Evolutionary conservation across 2,888 invertebrate genomes (phyloP).

Genomic region (Troglohyphantes excavatus): DNA sequence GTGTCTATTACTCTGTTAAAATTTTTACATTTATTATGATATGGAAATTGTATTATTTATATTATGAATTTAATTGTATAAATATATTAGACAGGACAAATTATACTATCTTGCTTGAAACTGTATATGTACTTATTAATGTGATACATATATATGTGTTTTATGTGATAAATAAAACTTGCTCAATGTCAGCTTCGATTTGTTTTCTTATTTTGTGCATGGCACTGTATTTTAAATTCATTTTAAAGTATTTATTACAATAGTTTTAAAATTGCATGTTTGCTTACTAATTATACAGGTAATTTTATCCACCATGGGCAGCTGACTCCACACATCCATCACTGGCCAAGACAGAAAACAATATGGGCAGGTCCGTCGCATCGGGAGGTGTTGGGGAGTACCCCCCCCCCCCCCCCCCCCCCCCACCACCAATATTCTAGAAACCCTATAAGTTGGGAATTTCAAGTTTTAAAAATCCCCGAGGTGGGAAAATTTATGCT

Average conservation of each 20-base stretch:
- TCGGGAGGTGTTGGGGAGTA: too few species aligned
- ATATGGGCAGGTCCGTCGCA: too few species aligned
- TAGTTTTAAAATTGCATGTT: neutral
- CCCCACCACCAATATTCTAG: too few species aligned
- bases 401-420: too few species aligned
- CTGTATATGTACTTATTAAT: constrained; percentile 42
- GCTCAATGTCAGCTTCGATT: constrained; percentile 43
- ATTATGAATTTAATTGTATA: neutral
- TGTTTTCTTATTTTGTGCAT: neutral
- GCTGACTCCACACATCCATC: too few species aligned
- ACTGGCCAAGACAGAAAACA: too few species aligned
- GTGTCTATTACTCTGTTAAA: neutral
- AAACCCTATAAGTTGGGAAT: too few species aligned
- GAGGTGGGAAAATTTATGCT: too few species aligned
- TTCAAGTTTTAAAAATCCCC: too few species aligned
- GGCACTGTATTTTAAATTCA: neutral
- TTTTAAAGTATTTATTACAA: neutral
- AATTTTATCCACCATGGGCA: too few species aligned
- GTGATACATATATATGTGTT: constrained; percentile 59
- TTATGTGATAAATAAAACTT: constrained; percentile 68
- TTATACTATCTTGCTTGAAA: neutral
- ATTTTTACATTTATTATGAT: neutral
- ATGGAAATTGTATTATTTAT: neutral
- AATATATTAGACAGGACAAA: constrained; percentile 12
- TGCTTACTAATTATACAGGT: too few species aligned